A percentile compares a stretch with the other conserved stretches of the same genome.
phyloP scores from a whole-genome alignment of 2,113 vertebrate species.

The Colistium nudipinnis region DNA sequence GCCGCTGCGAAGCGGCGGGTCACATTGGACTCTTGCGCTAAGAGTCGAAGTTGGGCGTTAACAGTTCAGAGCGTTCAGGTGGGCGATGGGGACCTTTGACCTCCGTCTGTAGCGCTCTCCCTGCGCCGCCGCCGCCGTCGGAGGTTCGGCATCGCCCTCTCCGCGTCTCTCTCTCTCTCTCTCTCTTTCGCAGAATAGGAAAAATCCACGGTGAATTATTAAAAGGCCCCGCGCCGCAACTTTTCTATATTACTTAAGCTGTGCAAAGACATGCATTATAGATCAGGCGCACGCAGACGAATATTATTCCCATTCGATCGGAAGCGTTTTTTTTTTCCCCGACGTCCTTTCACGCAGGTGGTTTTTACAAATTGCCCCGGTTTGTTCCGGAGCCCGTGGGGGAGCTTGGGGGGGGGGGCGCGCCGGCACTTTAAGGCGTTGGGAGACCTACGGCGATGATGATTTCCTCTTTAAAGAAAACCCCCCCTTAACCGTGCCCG shows the following conservation, averaged over 20 bases:
- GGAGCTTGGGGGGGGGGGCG: no score
- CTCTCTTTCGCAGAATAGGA: slow-evolving; percentile 44
- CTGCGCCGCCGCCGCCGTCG: no score
- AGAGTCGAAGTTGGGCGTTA: slow-evolving; percentile 52
- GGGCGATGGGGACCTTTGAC: slow-evolving; percentile 40
- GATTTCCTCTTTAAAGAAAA: slow-evolving; percentile 57
- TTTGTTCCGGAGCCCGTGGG: slow-evolving; percentile 38
- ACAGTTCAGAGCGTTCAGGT: slow-evolving; percentile 51
- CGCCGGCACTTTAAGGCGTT: slow-evolving; percentile 21
- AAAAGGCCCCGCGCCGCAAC: slow-evolving; percentile 52
- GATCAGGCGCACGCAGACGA: slow-evolving; percentile 58
- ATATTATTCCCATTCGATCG: slow-evolving; percentile 61
- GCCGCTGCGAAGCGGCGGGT: no score
- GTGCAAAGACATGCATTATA: slow-evolving; percentile 74
- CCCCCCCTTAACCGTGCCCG: slow-evolving; percentile 43
- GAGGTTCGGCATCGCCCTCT: slow-evolving; percentile 24
- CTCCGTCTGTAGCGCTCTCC: slow-evolving; percentile 42
- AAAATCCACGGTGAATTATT: slow-evolving; percentile 74
- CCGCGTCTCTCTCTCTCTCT: slow-evolving; percentile 19
- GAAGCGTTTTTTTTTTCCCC: slow-evolving; percentile 40
- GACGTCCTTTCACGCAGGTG: slow-evolving; percentile 57
- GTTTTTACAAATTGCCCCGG: slow-evolving; percentile 57
- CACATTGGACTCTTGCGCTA: no score
- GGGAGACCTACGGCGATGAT: slow-evolving; percentile 35
- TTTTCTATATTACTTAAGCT: slow-evolving; percentile 72